phyloP scores from a whole-genome alignment of 1,140 invertebrate genomes.

The Babylonia areolata region DNA sequence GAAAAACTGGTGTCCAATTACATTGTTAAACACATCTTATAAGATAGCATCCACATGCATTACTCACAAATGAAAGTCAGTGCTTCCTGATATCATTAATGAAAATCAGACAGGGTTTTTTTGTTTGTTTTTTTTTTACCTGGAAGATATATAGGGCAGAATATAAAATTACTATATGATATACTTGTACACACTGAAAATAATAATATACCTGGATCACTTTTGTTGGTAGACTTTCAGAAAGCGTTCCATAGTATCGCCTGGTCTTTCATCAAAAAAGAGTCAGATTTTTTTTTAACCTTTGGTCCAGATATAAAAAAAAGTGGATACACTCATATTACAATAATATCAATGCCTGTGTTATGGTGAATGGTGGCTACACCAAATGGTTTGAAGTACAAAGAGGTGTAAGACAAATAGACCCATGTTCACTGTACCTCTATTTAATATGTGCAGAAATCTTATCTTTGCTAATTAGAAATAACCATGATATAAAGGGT shows the following conservation, averaged over 20 bases:
- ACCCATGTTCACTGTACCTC: slow-evolving; percentile 31
- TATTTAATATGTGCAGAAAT: slow-evolving; percentile 41
- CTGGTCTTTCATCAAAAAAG: slow-evolving; percentile 35
- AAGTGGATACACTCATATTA: slow-evolving; percentile 35
- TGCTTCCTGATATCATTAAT: not conserved
- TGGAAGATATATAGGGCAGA: slow-evolving; percentile 31
- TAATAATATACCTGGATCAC: slow-evolving; percentile 13
- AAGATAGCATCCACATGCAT: slow-evolving; percentile 22
- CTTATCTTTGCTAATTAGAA: slow-evolving; percentile 24
- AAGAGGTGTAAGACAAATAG: slow-evolving; percentile 14
- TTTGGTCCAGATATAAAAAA: slow-evolving; percentile 37
- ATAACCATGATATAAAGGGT: slow-evolving; percentile 35
- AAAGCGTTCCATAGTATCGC: slow-evolving; percentile 41
- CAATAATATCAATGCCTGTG: slow-evolving; percentile 1
- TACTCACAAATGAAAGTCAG: not conserved
- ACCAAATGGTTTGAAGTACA: slow-evolving; percentile 30
- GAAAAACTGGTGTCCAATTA: slow-evolving; percentile 29
- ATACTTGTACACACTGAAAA: slow-evolving; percentile 24
- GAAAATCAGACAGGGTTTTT: slow-evolving; percentile 12
- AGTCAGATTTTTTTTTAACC: slow-evolving; percentile 16
- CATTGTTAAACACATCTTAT: slow-evolving; percentile 3
- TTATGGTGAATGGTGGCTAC: slow-evolving; percentile 28
- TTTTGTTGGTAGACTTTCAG: slow-evolving; percentile 38
- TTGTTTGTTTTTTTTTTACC: too few relatives aligned
- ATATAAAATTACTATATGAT: slow-evolving; percentile 35